These are phyloP conservation scores for Chaetogeoica ovagalla DNA, from an alignment of 2,888 invertebrate genomes.

Conservation along the genomic window DNA sequence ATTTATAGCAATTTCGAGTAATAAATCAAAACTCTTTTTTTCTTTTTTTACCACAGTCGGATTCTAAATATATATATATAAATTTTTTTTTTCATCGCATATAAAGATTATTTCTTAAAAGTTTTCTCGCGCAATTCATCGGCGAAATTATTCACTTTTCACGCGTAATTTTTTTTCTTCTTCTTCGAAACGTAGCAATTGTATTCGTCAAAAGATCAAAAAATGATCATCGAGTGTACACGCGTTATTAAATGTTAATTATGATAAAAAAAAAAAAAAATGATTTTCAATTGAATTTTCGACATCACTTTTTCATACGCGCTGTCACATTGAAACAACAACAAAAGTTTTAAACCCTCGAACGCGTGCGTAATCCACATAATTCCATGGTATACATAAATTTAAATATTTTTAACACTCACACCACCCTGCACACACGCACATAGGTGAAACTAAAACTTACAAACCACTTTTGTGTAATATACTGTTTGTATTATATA, in stretches of 20 bases:
- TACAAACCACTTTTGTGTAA: conserved; percentile 34
- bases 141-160: conserved; percentile 26
- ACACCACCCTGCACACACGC: background rate
- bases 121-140: conserved; percentile 18
- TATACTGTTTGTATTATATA: background rate
- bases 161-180: conserved; percentile 17
- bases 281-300: conserved; percentile 7
- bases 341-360: conserved; percentile 36
- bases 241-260: conserved; percentile 12
- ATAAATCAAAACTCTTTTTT: conserved; percentile 28
- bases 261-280: background rate
- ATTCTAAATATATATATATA: background rate
- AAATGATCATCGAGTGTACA: background rate
- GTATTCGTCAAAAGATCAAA: background rate
- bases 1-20: background rate
- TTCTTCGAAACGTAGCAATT: too few relatives aligned
- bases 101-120: conserved; percentile 24
- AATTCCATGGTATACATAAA: conserved; percentile 25
- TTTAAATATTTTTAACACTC: conserved; percentile 35
- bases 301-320: background rate
- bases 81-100: background rate
- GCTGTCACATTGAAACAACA: background rate
- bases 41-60: conserved; percentile 20
- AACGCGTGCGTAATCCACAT: conserved; percentile 16
- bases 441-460: conserved; percentile 11